A percentile compares a stretch with the other conserved stretches of the same genome.
Evolutionary conservation across 2,888 invertebrate species (phyloP).

Genomic region (Plagodis dolabraria): DNA sequence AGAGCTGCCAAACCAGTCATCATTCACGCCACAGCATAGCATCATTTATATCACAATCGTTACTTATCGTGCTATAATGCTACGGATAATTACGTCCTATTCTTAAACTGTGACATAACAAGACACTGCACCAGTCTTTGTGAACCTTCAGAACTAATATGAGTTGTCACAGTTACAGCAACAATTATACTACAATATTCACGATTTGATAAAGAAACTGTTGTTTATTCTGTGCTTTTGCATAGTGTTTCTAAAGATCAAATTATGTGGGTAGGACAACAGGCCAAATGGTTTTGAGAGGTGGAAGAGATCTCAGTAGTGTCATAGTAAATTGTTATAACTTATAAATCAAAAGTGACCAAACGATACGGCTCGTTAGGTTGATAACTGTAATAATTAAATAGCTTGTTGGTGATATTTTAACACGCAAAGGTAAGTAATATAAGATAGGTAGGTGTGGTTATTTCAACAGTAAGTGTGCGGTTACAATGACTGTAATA

Average conservation of each 20-base stretch:
- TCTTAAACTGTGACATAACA: conserved; percentile 25
- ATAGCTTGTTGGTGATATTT: too few relatives aligned
- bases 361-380: conserved; percentile 19
- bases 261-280: background rate
- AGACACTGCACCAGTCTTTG: conserved; percentile 1
- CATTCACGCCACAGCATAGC: conserved; percentile 18
- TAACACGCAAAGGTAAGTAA: too few relatives aligned
- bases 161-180: background rate
- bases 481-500: too few relatives aligned
- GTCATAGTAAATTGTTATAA: conserved; percentile 1
- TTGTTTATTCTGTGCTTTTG: background rate
- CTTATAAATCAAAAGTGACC: conserved; percentile 20
- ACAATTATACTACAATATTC: background rate
- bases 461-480: too few relatives aligned
- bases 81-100: conserved; percentile 23
- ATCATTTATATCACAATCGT: conserved; percentile 19
- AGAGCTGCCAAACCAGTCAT: conserved; percentile 14
- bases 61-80: conserved; percentile 19
- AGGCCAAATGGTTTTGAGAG: too few relatives aligned
- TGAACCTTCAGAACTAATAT: background rate
- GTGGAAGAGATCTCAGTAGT: background rate
- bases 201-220: background rate
- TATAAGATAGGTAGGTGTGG: too few relatives aligned
- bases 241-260: background rate
- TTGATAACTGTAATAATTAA: background rate